Conservation (phyloP, 2,888 invertebrate species). For the Ichneumoninae sp. region DNA sequence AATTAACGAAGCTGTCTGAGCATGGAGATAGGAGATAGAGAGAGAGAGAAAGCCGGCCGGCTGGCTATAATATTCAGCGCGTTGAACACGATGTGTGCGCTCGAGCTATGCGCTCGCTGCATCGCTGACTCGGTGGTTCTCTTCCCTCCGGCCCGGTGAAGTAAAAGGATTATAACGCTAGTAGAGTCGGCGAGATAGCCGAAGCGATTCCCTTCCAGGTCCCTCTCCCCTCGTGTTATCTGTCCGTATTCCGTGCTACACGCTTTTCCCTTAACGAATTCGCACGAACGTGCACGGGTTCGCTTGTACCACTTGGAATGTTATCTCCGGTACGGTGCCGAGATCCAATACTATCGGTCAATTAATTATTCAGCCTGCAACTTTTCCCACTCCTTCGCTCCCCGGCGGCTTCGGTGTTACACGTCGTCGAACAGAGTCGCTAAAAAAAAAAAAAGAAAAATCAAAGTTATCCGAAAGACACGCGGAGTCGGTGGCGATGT, state of each 20-base stretch:
- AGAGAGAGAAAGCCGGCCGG: slow-evolving; percentile 15
- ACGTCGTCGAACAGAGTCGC: not conserved
- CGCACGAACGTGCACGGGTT: slow-evolving; percentile 33
- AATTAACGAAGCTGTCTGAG: slow-evolving; percentile 57
- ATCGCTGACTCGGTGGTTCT: slow-evolving; percentile 42
- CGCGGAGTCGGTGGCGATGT: not conserved
- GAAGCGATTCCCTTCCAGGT: slow-evolving; percentile 21
- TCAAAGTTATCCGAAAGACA: not conserved
- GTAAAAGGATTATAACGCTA: slow-evolving; percentile 15
- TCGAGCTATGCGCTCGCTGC: slow-evolving; percentile 38
- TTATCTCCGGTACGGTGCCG: slow-evolving; percentile 22
- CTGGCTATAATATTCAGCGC: not conserved
- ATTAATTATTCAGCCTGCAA: slow-evolving; percentile 11
- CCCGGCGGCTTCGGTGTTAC: not conserved
- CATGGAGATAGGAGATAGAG: not conserved
- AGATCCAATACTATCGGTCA: slow-evolving; percentile 18
- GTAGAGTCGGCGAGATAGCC: slow-evolving; percentile 29
- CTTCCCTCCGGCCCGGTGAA: not conserved
- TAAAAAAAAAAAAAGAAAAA: not conserved
- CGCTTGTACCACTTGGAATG: slow-evolving; percentile 13
- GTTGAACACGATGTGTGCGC: slow-evolving; percentile 23
- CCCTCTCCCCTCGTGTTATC: slow-evolving; percentile 40
- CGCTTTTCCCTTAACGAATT: slow-evolving; percentile 56
- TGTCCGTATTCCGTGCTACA: slow-evolving; percentile 35
- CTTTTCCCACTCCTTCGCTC: not conserved